phyloP scores from a whole-genome alignment of 2,113 vertebrate genomes.

The Vidua macroura region DNA sequence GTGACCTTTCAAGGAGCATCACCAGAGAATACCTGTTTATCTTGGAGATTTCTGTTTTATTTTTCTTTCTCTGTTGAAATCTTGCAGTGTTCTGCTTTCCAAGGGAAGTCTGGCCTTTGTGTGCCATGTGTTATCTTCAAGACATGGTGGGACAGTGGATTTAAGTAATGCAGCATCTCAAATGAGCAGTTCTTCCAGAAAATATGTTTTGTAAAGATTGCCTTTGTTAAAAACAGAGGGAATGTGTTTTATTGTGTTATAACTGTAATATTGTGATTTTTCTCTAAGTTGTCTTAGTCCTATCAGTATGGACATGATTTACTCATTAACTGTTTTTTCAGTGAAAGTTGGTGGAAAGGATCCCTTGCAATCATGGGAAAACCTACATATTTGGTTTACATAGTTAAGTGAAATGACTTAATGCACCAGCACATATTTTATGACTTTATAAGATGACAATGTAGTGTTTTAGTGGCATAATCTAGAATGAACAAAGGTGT shows the following conservation, averaged over 20 bases:
- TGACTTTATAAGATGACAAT: not conserved
- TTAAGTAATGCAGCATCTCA: slow-evolving; percentile 16
- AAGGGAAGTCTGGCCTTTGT: not conserved
- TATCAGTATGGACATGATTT: not conserved
- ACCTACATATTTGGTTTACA: not conserved
- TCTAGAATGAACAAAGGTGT: not conserved
- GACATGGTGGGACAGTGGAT: not conserved
- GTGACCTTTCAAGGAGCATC: slow-evolving; percentile 42
- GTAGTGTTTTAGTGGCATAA: not conserved
- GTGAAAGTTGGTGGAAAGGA: not conserved
- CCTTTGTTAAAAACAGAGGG: not conserved
- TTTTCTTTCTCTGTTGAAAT: slow-evolving; percentile 6
- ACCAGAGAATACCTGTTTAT: slow-evolving; percentile 17
- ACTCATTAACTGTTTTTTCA: not conserved
- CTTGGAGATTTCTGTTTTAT: slow-evolving; percentile 21
- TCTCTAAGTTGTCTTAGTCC: not conserved
- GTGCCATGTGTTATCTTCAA: slow-evolving; percentile 14
- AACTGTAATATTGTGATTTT: not conserved
- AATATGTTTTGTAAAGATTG: not conserved
- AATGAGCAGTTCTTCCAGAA: slow-evolving; percentile 11
- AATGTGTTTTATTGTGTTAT: not conserved
- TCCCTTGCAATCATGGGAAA: not conserved
- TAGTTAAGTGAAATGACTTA: not conserved
- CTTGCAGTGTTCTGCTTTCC: slow-evolving; percentile 14
- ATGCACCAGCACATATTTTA: not conserved